phyloP scores from a whole-genome alignment of 1,140 invertebrate species.

The Diorhabda carinulata region DNA sequence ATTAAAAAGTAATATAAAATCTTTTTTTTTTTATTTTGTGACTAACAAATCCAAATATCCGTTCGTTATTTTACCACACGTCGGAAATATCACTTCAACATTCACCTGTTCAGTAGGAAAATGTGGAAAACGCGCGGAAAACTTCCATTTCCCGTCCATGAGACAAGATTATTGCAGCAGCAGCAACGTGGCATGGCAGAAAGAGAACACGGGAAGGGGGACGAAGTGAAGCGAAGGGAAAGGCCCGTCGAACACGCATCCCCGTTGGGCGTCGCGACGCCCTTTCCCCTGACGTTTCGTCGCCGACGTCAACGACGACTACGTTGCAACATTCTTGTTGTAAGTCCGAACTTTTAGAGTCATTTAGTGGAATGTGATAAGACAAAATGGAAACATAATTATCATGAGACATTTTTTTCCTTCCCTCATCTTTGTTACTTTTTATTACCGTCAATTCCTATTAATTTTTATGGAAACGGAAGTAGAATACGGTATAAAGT shows the following conservation, averaged over 20 bases:
- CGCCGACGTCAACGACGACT: neutral
- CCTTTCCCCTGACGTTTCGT: neutral
- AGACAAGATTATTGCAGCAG: constrained; percentile 1
- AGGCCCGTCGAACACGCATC: neutral
- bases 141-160: neutral
- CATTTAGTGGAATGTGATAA: no score
- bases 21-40: no score
- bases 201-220: neutral
- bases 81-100: neutral
- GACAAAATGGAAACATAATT: no score
- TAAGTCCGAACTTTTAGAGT: no score
- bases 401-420: no score
- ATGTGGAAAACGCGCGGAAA: constrained; percentile 1
- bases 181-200: neutral
- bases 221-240: neutral
- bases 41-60: no score
- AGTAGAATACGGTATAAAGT: no score
- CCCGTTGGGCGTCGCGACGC: neutral
- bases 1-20: no score
- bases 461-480: no score
- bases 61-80: neutral
- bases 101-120: constrained; percentile 2
- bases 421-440: no score
- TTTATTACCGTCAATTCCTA: no score
- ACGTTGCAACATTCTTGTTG: no score